Conservation (phyloP, 53 echinoderm and acorn worm species). For the Zoroaster sp. region DNA sequence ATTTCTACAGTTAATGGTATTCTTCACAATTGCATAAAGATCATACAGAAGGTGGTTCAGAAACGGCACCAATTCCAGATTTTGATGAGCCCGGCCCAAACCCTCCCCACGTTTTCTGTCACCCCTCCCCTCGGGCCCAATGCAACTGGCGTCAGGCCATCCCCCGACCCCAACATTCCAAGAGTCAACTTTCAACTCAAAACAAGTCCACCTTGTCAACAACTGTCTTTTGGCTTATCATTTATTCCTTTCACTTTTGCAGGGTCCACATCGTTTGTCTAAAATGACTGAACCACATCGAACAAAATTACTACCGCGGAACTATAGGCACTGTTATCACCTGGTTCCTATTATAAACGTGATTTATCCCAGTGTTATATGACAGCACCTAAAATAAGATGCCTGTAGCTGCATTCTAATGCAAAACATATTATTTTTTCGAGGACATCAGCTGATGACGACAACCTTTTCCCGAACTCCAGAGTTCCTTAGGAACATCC, state of each 20-base stretch:
- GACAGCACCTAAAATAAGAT: neutral
- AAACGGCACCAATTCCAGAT: too few species aligned
- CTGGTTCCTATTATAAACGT: neutral
- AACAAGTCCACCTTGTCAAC: slow-evolving; percentile 14
- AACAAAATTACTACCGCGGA: neutral
- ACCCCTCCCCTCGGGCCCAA: neutral
- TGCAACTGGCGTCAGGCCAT: neutral
- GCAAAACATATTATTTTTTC: neutral
- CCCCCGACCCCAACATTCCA: neutral
- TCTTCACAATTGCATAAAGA: too few species aligned
- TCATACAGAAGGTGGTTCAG: too few species aligned
- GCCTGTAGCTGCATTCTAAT: neutral
- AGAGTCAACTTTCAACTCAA: slow-evolving; percentile 2
- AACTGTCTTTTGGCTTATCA: neutral
- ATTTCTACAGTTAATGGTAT: too few species aligned
- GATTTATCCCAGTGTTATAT: neutral
- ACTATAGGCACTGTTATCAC: neutral
- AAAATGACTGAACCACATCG: neutral
- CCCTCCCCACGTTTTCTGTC: neutral
- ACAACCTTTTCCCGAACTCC: neutral
- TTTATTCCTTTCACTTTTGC: too few species aligned
- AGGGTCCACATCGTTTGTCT: neutral
- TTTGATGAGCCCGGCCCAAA: neutral
- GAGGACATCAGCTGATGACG: neutral
- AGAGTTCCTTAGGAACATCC: neutral